A percentile compares a stretch with the other conserved stretches of the same genome.
phyloP scores from a whole-genome alignment of 1,140 invertebrate species.

The Drosophila insularis region DNA sequence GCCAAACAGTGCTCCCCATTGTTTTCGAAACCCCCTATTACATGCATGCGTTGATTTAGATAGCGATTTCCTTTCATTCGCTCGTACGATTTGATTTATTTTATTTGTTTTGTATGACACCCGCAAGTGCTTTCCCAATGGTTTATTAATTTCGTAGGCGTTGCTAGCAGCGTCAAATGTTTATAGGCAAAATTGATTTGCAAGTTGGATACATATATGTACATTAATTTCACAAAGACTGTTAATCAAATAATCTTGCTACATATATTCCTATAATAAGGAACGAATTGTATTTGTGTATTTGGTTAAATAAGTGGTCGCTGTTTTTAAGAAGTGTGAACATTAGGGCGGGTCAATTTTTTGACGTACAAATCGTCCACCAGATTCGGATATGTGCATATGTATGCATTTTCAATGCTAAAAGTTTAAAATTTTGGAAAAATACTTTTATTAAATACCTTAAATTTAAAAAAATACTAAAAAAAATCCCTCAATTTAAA shows the following conservation, averaged over 20 bases:
- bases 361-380: too few species aligned
- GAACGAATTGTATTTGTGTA: conserved; percentile 16
- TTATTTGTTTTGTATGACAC: conserved; percentile 82
- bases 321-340: not conserved
- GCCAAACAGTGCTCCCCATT: conserved; percentile 58
- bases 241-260: conserved; percentile 60
- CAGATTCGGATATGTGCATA: too few species aligned
- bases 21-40: conserved; percentile 37
- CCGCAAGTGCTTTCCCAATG: conserved; percentile 73
- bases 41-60: conserved; percentile 64
- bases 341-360: too few species aligned
- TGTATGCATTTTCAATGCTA: too few species aligned
- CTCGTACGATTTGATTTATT: conserved; percentile 79
- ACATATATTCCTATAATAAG: conserved; percentile 38
- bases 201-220: conserved; percentile 52
- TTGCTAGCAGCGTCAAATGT: conserved; percentile 59
- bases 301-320: not conserved
- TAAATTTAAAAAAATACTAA: too few species aligned
- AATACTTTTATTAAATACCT: too few species aligned
- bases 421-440: too few species aligned
- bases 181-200: conserved; percentile 53
- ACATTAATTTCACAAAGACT: conserved; percentile 25
- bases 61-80: conserved; percentile 73
- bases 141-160: conserved; percentile 79
- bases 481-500: too few species aligned